phyloP scores from a whole-genome alignment of 2,888 invertebrate species.

The Sesia bembeciformis region DNA sequence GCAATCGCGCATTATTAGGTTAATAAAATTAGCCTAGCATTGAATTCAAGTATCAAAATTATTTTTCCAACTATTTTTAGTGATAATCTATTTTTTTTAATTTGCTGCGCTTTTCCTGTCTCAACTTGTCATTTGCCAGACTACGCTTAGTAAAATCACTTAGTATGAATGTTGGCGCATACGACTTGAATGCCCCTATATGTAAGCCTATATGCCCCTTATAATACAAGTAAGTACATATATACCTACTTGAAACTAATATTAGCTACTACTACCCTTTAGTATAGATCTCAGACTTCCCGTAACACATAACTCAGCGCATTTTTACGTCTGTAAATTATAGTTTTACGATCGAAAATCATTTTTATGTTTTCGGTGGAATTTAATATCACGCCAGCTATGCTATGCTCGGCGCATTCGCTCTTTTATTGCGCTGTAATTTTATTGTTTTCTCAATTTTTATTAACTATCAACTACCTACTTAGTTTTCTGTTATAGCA shows the following conservation, averaged over 20 bases:
- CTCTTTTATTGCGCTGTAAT: constrained; percentile 72
- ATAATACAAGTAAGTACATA: too few species aligned
- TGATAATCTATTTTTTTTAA: too few species aligned
- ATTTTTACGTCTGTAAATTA: constrained; percentile 75
- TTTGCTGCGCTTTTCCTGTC: too few species aligned
- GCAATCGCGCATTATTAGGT: too few species aligned
- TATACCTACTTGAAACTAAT: not conserved
- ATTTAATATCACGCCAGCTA: constrained; percentile 73
- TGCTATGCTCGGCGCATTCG: constrained; percentile 68
- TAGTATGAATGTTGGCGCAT: too few species aligned
- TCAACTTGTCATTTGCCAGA: too few species aligned
- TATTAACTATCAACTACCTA: constrained; percentile 71
- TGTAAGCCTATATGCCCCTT: too few species aligned
- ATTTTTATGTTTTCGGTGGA: constrained; percentile 73
- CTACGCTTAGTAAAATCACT: too few species aligned
- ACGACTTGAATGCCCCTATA: too few species aligned
- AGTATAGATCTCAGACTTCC: constrained; percentile 29
- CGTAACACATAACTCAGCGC: constrained; percentile 65
- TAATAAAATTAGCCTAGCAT: too few species aligned
- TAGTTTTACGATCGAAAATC: constrained; percentile 75
- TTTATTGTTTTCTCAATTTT: constrained; percentile 75
- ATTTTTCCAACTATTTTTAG: too few species aligned
- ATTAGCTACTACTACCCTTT: constrained; percentile 2
- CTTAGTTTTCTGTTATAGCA: constrained; percentile 42
- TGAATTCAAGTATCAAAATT: too few species aligned